phyloP scores from a whole-genome alignment of 2,797 vertebrate genomes.

The Fistularia commersonii region DNA sequence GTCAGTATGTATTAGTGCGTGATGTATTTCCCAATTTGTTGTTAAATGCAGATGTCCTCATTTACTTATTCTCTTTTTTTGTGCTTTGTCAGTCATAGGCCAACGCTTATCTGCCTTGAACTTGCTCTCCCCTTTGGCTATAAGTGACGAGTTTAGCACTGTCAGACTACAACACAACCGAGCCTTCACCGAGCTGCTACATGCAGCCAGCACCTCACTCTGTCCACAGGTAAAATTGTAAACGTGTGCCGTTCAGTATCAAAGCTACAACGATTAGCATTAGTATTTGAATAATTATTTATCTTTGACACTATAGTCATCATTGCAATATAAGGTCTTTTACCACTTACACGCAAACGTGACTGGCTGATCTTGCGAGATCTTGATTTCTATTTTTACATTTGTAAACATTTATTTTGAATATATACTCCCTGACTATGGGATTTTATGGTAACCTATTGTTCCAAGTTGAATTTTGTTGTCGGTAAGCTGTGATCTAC shows the following conservation, averaged over 20 bases:
- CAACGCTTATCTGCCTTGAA: constrained; percentile 88
- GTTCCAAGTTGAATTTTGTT: not conserved
- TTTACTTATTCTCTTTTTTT: not conserved
- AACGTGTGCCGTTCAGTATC: not conserved
- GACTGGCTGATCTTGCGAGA: no score
- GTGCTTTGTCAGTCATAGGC: constrained; percentile 72
- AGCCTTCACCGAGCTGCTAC: constrained; percentile 90
- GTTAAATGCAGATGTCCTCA: not conserved
- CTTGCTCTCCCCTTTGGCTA: constrained; percentile 88
- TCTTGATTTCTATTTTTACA: no score
- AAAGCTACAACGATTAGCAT: not conserved
- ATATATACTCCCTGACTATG: no score
- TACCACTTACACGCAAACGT: no score
- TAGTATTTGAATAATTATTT: not conserved
- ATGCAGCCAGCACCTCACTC: constrained; percentile 76
- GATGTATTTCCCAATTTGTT: not conserved
- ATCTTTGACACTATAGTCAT: not conserved
- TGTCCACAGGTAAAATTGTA: constrained; percentile 75
- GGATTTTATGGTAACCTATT: not conserved
- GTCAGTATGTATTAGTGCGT: not conserved
- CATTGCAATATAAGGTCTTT: no score
- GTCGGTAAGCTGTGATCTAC: not conserved
- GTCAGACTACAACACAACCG: constrained; percentile 91
- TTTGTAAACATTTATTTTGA: no score
- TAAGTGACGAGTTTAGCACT: constrained; percentile 94